Conservation (phyloP, 1,140 invertebrate species). For the Scaptomyza pallida region DNA sequence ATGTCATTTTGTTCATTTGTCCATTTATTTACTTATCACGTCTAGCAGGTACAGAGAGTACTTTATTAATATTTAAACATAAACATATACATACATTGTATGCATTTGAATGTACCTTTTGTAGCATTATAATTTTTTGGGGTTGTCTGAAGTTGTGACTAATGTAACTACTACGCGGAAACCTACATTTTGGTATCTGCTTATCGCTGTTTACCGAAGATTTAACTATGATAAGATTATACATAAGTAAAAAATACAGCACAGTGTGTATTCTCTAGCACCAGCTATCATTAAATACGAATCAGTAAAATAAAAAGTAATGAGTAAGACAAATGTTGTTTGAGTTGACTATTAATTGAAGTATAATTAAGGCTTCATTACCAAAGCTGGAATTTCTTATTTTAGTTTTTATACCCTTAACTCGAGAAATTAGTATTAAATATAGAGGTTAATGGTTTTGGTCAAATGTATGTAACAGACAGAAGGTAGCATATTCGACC, state of each 20-base stretch:
- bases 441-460: no score
- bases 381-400: no score
- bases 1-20: neutral
- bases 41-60: neutral
- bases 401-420: no score
- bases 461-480: no score
- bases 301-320: no score
- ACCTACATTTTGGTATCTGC: neutral
- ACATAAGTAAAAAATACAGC: neutral
- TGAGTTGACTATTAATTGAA: no score
- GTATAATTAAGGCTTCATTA: no score
- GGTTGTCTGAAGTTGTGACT: neutral
- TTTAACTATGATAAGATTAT: neutral
- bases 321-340: no score
- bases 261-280: neutral
- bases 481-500: no score
- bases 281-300: neutral
- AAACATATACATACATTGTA: neutral
- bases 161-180: neutral
- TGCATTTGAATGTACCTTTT: neutral
- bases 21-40: neutral
- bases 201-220: neutral
- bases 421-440: no score
- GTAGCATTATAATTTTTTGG: no score
- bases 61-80: no score